Evolutionary conservation across 2,888 invertebrate species (phyloP).

Genomic region (Chloromyia formosa): DNA sequence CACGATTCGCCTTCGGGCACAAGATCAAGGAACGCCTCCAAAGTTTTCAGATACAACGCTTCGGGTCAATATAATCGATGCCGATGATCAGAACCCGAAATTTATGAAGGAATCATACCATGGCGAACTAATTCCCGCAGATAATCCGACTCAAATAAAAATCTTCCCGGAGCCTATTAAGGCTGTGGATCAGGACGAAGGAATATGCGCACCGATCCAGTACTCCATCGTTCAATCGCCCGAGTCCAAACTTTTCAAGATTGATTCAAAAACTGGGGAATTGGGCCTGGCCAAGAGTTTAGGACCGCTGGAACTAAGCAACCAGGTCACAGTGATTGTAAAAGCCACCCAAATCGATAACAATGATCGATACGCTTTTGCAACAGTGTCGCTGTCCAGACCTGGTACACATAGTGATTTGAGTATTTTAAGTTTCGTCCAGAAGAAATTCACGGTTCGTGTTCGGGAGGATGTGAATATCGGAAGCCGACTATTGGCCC

Average conservation of each 20-base stretch:
- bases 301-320: conserved; percentile 66
- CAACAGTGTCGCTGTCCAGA: conserved; percentile 76
- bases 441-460: conserved; percentile 74
- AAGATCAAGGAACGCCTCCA: conserved; percentile 85
- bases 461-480: conserved; percentile 81
- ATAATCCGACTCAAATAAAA: conserved; percentile 66
- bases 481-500: conserved; percentile 76
- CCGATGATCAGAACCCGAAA: conserved; percentile 90
- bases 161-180: conserved; percentile 77
- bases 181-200: conserved; percentile 77
- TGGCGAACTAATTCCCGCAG: conserved; percentile 72
- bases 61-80: conserved; percentile 82
- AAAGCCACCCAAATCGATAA: conserved; percentile 87
- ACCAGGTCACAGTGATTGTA: conserved; percentile 81
- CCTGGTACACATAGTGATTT: conserved; percentile 67
- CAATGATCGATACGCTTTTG: conserved; percentile 85
- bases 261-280: conserved; percentile 61
- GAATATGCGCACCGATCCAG: conserved; percentile 62
- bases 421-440: conserved; percentile 69
- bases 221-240: conserved; percentile 63
- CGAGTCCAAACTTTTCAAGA: conserved; percentile 62
- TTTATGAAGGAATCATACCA: conserved; percentile 80
- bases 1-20: conserved; percentile 76
- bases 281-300: conserved; percentile 60
- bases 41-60: conserved; percentile 78